Conservation (phyloP, 2,797 vertebrate genomes). For the Miopithecus talapoin region DNA sequence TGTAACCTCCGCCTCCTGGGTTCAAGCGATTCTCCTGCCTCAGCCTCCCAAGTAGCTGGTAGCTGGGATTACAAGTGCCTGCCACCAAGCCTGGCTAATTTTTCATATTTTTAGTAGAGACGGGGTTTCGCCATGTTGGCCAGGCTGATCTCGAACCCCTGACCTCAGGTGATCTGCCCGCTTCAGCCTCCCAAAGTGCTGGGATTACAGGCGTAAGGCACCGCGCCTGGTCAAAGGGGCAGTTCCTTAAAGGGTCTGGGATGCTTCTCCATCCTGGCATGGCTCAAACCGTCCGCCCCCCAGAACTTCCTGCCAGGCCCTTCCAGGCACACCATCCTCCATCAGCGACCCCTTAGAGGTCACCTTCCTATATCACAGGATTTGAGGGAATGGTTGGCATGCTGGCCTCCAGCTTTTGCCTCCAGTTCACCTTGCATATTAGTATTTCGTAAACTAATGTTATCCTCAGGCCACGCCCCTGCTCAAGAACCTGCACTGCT, state of each 20-base stretch:
- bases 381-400: background rate
- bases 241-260: background rate
- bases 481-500: background rate
- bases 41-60: too few species aligned
- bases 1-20: too few species aligned
- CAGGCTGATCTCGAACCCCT: too few species aligned
- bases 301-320: background rate
- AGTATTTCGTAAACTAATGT: background rate
- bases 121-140: too few species aligned
- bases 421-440: background rate
- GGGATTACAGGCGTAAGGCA: too few species aligned
- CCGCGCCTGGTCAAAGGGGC: too few species aligned
- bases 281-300: background rate
- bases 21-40: too few species aligned
- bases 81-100: too few species aligned
- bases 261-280: background rate
- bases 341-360: background rate
- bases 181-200: too few species aligned
- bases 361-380: background rate
- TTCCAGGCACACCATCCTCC: background rate
- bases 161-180: too few species aligned
- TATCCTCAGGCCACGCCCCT: background rate
- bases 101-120: too few species aligned
- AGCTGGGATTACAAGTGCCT: too few species aligned
- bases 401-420: background rate